Evolutionary conservation across 1,140 invertebrate genomes (phyloP), one percentile per base, ranked within the genome.

Genomic region (Glossosoma conforme): DNA sequence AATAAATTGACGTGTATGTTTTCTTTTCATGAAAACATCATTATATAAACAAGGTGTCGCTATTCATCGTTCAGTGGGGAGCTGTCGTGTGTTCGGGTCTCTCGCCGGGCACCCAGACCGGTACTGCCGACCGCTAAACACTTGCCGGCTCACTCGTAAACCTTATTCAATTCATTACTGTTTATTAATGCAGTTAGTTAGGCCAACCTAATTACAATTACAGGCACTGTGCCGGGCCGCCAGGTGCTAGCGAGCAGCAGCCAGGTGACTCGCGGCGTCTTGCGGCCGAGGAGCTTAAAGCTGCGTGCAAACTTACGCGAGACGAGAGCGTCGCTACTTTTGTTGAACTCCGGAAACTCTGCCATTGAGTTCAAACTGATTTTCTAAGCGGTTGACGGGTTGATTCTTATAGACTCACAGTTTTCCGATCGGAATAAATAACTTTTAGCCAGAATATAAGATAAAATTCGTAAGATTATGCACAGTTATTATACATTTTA

Each of bases 181-280:
- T 44, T 58, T 58, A 58, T 58, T 58, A 58, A 58, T 58, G 56
- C 44, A 54, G 52, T 58, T 58, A 58, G 55, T 53, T 54, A 58
- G 51, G 42, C 22, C 35, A 58, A 58, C 56, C 52, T 52, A 51
- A 53, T 58, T 58, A 58, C 56, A 53, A 54, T 58, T 54, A 58
- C 30, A 37, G 48, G 21, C 48, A 44, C 28, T 33, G 47, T 48
- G 46, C n/a, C n/a, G n/a, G n/a, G n/a, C n/a, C n/a, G n/a, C n/a
- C n/a, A n/a, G n/a, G n/a, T 28, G 18, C 36, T 10, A 15, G 33
- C 8, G 14, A 5, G 14, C 6, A 10, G 40, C 5, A 2, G 8
- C 3, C 40, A 10, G 40, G 37, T 9, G 38, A 2, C 14, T 14
- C 2, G n/a, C 21, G 9, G 14, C 32, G 32, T 42, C 19, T 15